Percentiles rank a stretch among this genome's conserved stretches.
Conservation (phyloP, 2,888 invertebrate species). For the Trileptium ribeirensis region DNA sequence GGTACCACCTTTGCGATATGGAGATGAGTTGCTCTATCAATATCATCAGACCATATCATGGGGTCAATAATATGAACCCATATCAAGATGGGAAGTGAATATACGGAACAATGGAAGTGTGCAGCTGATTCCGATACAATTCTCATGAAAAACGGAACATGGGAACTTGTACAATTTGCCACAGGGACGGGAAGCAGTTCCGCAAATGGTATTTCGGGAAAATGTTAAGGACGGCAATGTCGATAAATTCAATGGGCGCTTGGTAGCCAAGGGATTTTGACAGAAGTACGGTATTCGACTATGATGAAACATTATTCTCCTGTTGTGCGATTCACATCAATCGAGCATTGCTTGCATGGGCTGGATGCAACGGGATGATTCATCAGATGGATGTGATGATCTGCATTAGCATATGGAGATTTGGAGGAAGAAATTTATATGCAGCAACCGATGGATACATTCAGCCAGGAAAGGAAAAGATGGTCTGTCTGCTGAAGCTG, state of each 20-base stretch:
- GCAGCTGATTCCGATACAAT: too few relatives aligned
- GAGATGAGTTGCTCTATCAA: too few relatives aligned
- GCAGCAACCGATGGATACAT: slow-evolving; percentile 36
- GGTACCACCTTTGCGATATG: too few relatives aligned
- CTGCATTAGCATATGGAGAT: slow-evolving; percentile 27
- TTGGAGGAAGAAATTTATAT: slow-evolving; percentile 38
- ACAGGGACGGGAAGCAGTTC: too few relatives aligned
- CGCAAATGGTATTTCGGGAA: too few relatives aligned
- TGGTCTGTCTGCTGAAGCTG: slow-evolving; percentile 36
- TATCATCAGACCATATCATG: too few relatives aligned
- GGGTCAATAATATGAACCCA: too few relatives aligned
- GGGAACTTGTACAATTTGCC: too few relatives aligned
- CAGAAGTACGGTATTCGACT: slow-evolving; percentile 30
- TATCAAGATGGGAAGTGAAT: too few relatives aligned
- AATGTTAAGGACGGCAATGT: neutral
- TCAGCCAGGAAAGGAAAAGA: slow-evolving; percentile 21
- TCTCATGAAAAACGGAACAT: too few relatives aligned
- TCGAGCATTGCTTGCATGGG: slow-evolving; percentile 34
- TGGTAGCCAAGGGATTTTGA: neutral
- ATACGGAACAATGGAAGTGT: too few relatives aligned
- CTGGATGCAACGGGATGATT: slow-evolving; percentile 24
- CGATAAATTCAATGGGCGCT: neutral
- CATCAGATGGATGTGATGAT: neutral
- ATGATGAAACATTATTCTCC: slow-evolving; percentile 36
- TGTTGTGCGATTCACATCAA: slow-evolving; percentile 30